Percentiles rank a stretch among this genome's conserved stretches.
Evolutionary conservation across 2,797 vertebrate genomes (phyloP).

Genomic region (Alfaro cultratus): DNA sequence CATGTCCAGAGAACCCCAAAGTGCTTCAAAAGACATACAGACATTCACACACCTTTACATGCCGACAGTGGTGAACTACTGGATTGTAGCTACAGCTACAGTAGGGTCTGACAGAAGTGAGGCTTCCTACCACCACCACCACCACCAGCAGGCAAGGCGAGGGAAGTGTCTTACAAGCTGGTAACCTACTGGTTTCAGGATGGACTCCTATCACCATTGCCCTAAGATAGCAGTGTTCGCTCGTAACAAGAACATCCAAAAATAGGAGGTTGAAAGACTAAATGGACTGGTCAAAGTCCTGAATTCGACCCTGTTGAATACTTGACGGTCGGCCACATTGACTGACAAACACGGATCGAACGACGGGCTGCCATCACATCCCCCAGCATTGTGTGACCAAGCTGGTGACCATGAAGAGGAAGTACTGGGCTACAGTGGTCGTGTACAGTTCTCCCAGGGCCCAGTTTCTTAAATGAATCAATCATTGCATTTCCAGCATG

Average conservation of each 20-base stretch:
- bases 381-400: background rate
- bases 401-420: background rate
- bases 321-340: background rate
- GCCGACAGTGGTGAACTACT: no score
- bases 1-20: no score
- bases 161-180: no score
- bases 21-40: no score
- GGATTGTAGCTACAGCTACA: no score
- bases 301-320: background rate
- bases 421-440: background rate
- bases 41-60: no score
- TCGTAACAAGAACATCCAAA: background rate
- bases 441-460: background rate
- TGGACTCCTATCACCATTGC: no score
- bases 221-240: background rate
- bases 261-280: background rate
- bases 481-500: background rate
- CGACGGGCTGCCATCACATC: background rate
- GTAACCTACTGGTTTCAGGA: no score
- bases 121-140: no score
- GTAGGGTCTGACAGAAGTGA: no score
- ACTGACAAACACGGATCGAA: background rate
- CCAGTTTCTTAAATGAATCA: background rate
- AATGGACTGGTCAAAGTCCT: background rate
- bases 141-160: no score